Conservation (phyloP, 2,797 vertebrate species). For the Taenioides sp. region DNA sequence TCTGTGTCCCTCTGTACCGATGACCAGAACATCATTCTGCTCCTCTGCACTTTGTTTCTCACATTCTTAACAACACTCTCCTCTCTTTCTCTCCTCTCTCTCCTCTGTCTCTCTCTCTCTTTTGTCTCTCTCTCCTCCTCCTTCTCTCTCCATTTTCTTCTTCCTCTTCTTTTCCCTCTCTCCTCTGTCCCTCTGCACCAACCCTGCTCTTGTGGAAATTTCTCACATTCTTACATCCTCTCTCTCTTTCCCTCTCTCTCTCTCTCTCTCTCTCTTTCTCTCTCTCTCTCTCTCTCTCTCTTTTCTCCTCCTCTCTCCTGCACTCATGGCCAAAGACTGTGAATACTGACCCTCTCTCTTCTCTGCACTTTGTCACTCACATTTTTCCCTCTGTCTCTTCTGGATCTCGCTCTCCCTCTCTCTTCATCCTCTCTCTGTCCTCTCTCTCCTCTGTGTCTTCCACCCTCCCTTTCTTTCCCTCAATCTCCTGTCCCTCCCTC, state of each 20-base stretch:
- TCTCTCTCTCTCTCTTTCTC: background rate
- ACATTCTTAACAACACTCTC: too few relatives aligned
- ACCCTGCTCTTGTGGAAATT: background rate
- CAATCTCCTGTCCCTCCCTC: too few relatives aligned
- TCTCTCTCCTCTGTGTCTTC: background rate
- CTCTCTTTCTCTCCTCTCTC: background rate
- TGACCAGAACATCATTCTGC: too few relatives aligned
- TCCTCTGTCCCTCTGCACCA: too few relatives aligned
- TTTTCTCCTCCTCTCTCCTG: too few relatives aligned
- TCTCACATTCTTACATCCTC: background rate
- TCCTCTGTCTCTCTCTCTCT: too few relatives aligned
- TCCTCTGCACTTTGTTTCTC: too few relatives aligned
- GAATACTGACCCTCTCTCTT: background rate
- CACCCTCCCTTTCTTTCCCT: too few relatives aligned
- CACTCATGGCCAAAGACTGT: too few relatives aligned
- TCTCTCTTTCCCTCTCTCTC: background rate
- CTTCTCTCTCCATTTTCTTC: background rate
- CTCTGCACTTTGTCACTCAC: background rate
- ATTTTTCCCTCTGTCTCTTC: background rate
- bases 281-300: background rate
- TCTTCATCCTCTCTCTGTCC: background rate
- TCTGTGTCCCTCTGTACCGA: too few relatives aligned
- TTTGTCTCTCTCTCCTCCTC: background rate
- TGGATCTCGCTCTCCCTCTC: background rate
- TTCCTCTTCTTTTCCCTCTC: background rate